Conservation (phyloP, 2,113 vertebrate species). For the Nannospalax galili region DNA sequence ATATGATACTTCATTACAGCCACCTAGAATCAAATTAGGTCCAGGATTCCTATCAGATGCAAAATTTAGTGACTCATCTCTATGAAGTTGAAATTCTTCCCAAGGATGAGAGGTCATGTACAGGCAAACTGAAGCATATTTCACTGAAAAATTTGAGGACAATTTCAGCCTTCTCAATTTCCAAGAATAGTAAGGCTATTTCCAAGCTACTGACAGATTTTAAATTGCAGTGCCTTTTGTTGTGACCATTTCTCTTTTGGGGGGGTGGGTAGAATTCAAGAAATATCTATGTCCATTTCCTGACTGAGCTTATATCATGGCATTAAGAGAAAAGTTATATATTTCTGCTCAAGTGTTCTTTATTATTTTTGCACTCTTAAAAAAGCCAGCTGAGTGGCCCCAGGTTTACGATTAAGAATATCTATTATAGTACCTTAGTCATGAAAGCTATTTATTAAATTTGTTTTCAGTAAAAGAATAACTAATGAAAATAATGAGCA, state of each 20-base stretch:
- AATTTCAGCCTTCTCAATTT: constrained; percentile 68
- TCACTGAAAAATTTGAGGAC: constrained; percentile 63
- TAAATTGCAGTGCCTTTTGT: constrained; percentile 75
- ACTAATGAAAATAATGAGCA: constrained; percentile 34
- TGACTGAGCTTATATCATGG: neutral
- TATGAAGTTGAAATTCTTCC: constrained; percentile 62
- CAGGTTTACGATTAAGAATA: constrained; percentile 18
- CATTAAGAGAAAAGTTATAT: constrained; percentile 64
- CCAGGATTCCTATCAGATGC: constrained; percentile 43
- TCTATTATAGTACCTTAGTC: neutral
- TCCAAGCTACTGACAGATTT: constrained; percentile 75
- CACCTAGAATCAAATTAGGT: constrained; percentile 64
- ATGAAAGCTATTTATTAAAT: neutral
- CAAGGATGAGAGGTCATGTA: constrained; percentile 68
- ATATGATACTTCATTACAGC: constrained; percentile 11
- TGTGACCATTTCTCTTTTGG: constrained; percentile 60
- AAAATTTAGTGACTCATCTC: constrained; percentile 14
- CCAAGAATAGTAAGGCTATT: constrained; percentile 76
- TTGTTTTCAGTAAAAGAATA: constrained; percentile 2
- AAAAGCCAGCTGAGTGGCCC: neutral
- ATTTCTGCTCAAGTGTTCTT: constrained; percentile 46
- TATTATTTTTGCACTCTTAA: constrained; percentile 50
- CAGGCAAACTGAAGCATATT: constrained; percentile 65
- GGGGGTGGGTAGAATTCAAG: constrained; percentile 42
- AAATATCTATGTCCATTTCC: constrained; percentile 72